Conservation (phyloP, 2,888 invertebrate genomes). For the Sarcophaga variegata region DNA sequence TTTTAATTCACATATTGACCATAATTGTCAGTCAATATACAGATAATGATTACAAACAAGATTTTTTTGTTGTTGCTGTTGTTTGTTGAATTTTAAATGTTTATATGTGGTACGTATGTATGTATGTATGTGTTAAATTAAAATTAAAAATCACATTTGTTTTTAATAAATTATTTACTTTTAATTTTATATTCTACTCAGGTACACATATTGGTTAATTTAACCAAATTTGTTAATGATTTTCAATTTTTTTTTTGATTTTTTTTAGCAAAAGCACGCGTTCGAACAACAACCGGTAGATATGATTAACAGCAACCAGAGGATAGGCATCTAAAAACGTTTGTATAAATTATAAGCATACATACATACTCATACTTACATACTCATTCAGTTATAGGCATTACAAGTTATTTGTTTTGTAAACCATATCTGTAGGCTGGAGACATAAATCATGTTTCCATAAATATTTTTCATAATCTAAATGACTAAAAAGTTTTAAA, state of each 20-base stretch:
- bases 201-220: slow-evolving; percentile 60
- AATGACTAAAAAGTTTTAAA: slow-evolving; percentile 58
- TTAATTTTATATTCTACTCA: slow-evolving; percentile 63
- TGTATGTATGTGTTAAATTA: background rate
- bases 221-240: slow-evolving; percentile 67
- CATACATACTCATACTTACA: too few relatives aligned
- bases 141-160: slow-evolving; percentile 52
- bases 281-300: slow-evolving; percentile 61
- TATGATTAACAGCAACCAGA: slow-evolving; percentile 48
- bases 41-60: slow-evolving; percentile 67
- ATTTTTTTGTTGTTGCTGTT: slow-evolving; percentile 39
- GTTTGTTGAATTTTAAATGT: background rate
- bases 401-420: slow-evolving; percentile 45
- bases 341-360: background rate
- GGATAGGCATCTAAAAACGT: background rate
- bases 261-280: slow-evolving; percentile 54
- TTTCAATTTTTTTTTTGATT: slow-evolving; percentile 27
- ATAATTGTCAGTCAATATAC: slow-evolving; percentile 65
- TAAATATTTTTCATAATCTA: slow-evolving; percentile 71
- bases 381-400: background rate
- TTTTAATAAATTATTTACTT: slow-evolving; percentile 53
- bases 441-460: slow-evolving; percentile 71
- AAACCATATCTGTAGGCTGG: slow-evolving; percentile 65
- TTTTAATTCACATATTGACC: slow-evolving; percentile 63
- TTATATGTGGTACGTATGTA: background rate